These are phyloP conservation scores for Tetragnatha versicolor DNA, from an alignment of 1,140 invertebrate species.

Conservation along the genomic window DNA sequence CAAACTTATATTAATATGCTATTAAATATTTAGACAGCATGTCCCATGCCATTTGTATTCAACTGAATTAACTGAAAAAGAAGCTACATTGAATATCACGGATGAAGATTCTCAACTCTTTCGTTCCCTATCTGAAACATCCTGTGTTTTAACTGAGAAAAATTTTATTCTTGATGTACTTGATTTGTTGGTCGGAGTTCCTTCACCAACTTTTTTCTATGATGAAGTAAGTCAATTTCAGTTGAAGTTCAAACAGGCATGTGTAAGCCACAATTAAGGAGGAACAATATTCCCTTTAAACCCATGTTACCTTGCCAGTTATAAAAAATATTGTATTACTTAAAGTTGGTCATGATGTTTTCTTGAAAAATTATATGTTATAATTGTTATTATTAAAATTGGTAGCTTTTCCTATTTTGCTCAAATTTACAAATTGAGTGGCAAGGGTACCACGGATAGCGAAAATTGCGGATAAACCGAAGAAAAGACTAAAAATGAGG, in stretches of 20 bases:
- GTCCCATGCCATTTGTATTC: slow-evolving; percentile 27
- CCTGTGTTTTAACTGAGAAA: slow-evolving; percentile 1
- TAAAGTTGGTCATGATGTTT: too few relatives aligned
- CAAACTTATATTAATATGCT: background rate
- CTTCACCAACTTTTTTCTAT: slow-evolving; percentile 25
- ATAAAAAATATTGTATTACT: too few relatives aligned
- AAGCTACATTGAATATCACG: slow-evolving; percentile 6
- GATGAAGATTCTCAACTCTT: slow-evolving; percentile 23
- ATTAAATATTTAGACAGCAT: slow-evolving; percentile 2
- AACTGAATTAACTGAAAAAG: slow-evolving; percentile 1
- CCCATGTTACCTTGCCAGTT: too few relatives aligned
- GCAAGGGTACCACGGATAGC: too few relatives aligned
- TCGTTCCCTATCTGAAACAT: background rate
- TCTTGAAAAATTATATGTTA: too few relatives aligned
- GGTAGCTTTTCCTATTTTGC: background rate
- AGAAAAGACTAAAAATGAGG: too few relatives aligned
- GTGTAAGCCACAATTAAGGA: too few relatives aligned
- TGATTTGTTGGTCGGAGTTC: slow-evolving; percentile 35
- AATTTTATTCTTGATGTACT: slow-evolving; percentile 23
- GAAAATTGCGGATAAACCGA: too few relatives aligned
- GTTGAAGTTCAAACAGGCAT: too few relatives aligned
- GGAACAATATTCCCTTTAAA: too few relatives aligned
- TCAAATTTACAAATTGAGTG: background rate
- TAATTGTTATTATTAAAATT: too few relatives aligned
- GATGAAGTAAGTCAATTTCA: background rate